A percentile compares a stretch with the other conserved stretches of the same genome.
Evolutionary conservation across 2,797 vertebrate species (phyloP).

Genomic region (Notamacropus eugenii): DNA sequence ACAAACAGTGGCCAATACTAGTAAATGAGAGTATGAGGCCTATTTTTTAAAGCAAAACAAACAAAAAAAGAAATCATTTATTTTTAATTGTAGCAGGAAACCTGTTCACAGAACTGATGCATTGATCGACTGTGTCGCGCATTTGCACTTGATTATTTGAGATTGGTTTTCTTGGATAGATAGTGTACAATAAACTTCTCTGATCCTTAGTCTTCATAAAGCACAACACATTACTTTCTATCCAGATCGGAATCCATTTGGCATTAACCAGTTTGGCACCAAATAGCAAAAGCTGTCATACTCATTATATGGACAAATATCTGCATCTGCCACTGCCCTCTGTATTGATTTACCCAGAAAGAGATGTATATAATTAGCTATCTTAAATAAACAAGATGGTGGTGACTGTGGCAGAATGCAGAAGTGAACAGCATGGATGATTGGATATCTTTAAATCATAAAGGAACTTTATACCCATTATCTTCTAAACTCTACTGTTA

Average conservation of each 20-base stretch:
- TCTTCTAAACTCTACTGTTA: background rate
- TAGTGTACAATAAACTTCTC: conserved; percentile 75
- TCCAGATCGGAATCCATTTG: conserved; percentile 2
- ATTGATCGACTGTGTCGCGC: conserved; percentile 77
- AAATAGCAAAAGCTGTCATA: background rate
- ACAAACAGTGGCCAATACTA: conserved; percentile 67
- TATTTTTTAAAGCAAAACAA: conserved; percentile 21
- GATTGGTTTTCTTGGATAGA: conserved; percentile 76
- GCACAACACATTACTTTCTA: conserved; percentile 67
- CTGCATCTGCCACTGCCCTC: background rate
- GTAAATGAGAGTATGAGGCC: conserved; percentile 63
- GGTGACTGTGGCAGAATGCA: background rate
- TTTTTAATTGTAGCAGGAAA: background rate
- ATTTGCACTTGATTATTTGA: conserved; percentile 78
- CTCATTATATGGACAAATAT: background rate
- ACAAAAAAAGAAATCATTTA: conserved; percentile 60
- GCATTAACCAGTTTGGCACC: background rate
- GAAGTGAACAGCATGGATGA: background rate
- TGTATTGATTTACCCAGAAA: background rate
- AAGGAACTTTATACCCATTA: background rate
- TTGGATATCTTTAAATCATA: conserved; percentile 11
- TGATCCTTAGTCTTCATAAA: conserved; percentile 65
- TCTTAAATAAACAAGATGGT: background rate
- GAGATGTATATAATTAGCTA: background rate
- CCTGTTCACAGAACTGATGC: conserved; percentile 67